Percentiles rank a stretch among this genome's conserved stretches.
These are phyloP conservation scores for Cristatella mucedo DNA, from an alignment of 2,888 invertebrate genomes.

Conservation along the genomic window DNA sequence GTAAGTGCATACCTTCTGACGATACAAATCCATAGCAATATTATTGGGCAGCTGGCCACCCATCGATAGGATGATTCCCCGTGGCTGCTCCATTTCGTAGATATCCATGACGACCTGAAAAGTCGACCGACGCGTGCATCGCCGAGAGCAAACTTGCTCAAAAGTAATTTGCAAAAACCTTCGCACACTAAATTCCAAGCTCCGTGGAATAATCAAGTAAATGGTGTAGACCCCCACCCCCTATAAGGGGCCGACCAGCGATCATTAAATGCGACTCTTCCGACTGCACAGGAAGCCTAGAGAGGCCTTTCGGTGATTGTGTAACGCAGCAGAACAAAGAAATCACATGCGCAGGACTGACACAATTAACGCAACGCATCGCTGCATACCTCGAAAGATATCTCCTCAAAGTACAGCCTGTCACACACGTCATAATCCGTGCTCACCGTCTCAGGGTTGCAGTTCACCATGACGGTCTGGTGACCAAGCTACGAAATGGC, in stretches of 20 bases:
- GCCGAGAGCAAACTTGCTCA: no score
- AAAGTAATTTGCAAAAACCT: no score
- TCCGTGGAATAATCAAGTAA: no score
- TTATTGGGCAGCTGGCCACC: conserved; percentile 98
- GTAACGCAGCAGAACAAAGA: no score
- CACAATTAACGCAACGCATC: background rate
- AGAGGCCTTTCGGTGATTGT: no score
- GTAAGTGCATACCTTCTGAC: conserved; percentile 35
- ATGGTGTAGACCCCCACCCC: no score
- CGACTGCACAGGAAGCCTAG: no score
- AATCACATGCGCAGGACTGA: no score
- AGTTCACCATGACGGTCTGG: conserved; percentile 94
- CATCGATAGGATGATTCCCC: conserved; percentile 88
- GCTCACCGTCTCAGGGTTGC: conserved; percentile 97
- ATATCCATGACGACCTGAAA: conserved; percentile 81
- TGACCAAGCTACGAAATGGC: conserved; percentile 57
- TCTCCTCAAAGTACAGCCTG: conserved; percentile 94
- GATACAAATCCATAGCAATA: conserved; percentile 93
- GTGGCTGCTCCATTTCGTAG: conserved; percentile 77
- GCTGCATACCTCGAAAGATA: conserved; percentile 64
- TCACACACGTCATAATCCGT: conserved; percentile 99
- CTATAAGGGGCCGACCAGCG: no score
- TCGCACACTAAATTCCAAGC: no score
- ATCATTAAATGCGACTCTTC: no score
- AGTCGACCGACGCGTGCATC: no score